These are phyloP conservation scores for Pseudomyrmex sp. DNA, from an alignment of 1,140 invertebrate genomes.

Conservation along the genomic window DNA sequence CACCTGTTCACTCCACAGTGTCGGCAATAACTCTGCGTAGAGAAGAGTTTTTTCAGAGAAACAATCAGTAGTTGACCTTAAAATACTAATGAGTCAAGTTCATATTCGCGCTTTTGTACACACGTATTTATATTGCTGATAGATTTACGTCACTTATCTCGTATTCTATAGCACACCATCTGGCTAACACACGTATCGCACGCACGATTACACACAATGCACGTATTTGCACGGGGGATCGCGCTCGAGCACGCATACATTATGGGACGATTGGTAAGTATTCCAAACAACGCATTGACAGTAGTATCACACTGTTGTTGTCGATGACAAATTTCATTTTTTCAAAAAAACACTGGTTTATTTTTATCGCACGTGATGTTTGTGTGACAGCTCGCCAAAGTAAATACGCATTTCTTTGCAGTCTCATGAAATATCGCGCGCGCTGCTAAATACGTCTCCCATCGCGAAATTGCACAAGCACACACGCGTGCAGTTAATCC, in stretches of 20 bases:
- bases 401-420: constrained; percentile 37
- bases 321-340: too few relatives aligned
- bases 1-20: constrained; percentile 20
- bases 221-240: constrained; percentile 1
- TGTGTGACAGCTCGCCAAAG: background rate
- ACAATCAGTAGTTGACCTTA: constrained; percentile 40
- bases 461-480: background rate
- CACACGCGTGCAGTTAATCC: background rate
- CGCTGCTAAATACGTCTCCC: background rate
- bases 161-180: constrained; percentile 42
- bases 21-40: constrained; percentile 11
- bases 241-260: background rate
- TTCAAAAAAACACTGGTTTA: too few relatives aligned
- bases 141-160: constrained; percentile 31
- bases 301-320: too few relatives aligned
- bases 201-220: background rate
- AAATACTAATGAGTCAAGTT: constrained; percentile 35
- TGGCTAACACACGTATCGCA: constrained; percentile 41
- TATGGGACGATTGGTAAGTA: too few relatives aligned
- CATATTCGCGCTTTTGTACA: constrained; percentile 28
- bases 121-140: constrained; percentile 8
- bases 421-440: constrained; percentile 2
- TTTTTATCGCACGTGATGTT: too few relatives aligned
- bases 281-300: too few relatives aligned
- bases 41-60: constrained; percentile 22